Evolutionary conservation across 2,888 invertebrate genomes (phyloP), one percentile per base, ranked within the genome.

Genomic region (Yponomeuta malinellus): DNA sequence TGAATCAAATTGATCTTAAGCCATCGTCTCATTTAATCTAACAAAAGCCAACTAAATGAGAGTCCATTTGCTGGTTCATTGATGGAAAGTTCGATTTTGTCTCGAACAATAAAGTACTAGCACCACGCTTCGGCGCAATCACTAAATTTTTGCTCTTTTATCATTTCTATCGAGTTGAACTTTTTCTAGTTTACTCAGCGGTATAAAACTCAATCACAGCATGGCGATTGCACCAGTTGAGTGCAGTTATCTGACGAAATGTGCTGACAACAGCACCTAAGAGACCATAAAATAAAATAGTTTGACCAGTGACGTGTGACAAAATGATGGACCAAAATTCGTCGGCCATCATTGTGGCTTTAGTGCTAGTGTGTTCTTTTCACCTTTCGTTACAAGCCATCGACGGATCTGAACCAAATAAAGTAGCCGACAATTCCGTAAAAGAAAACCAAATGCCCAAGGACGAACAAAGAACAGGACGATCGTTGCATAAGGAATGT

Each of bases 181-280:
- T 83, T 83, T 87, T 83, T 88, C 79, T 82, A 80, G 74, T 78
- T 75, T 75, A 74, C 75, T 75, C 72, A 75, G 76, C 74, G 75
- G 83, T 91, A 91, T 91, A 91, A 86, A 91, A 89, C 81, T 85
- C 86, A 84, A 84, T 80, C 81, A 75, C 74, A 77, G 75, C 73
- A 74, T 76, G 77, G 75, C 75, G 72, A 71, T 71, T 71, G 75
- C 75, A 88, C 83, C 90, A 92, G 90, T 90, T 75, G 74, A 75
- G 75, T 77, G 74, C 74, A 68, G 80, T 74, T 76, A 73, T 73
- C 76, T 74, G 78, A 76, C 79, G 89, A 85, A 83, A 90, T 90
- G 89, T 77, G 74, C 76, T 68, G 71, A 67, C 48, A 2, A 66
- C 2, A 23, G 31, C 33, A 66, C 70, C 69, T 74, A 74, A 69